These are phyloP conservation scores for Uloborus diversus DNA, from an alignment of 1,140 invertebrate species.

Conservation along the genomic window DNA sequence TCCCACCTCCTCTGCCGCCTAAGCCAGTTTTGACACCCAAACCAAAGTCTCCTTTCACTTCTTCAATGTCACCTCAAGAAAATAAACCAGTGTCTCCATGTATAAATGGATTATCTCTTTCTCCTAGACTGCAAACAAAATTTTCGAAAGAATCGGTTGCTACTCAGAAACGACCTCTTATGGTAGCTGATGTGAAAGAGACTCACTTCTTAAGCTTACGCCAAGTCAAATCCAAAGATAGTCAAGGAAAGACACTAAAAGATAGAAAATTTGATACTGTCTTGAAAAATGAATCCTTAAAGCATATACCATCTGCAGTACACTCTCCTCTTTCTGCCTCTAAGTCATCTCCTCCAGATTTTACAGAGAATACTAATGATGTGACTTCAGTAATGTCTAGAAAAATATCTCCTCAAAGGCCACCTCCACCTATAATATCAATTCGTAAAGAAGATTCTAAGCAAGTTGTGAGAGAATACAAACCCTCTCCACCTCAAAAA, in stretches of 20 bases:
- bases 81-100: conserved; percentile 8
- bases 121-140: conserved; percentile 26
- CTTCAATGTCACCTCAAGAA: not conserved
- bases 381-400: not conserved
- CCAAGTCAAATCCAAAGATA: conserved; percentile 26
- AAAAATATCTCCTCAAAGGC: conserved; percentile 24
- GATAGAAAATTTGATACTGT: conserved; percentile 31
- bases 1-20: conserved; percentile 38
- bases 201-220: conserved; percentile 30
- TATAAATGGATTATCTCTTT: conserved; percentile 42
- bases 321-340: conserved; percentile 16
- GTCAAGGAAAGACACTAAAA: not conserved
- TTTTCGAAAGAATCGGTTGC: conserved; percentile 19
- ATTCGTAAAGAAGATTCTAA: not conserved
- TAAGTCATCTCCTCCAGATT: conserved; percentile 24
- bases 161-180: conserved; percentile 19
- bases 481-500: conserved; percentile 26
- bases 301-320: not conserved
- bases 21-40: conserved; percentile 26
- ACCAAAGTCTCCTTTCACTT: not conserved
- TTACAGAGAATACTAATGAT: not conserved
- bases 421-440: conserved; percentile 23
- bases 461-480: not conserved
- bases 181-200: conserved; percentile 39
- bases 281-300: conserved; percentile 38